phyloP scores from a whole-genome alignment of 2,113 vertebrate genomes.

The Oncorhynchus nerka region DNA sequence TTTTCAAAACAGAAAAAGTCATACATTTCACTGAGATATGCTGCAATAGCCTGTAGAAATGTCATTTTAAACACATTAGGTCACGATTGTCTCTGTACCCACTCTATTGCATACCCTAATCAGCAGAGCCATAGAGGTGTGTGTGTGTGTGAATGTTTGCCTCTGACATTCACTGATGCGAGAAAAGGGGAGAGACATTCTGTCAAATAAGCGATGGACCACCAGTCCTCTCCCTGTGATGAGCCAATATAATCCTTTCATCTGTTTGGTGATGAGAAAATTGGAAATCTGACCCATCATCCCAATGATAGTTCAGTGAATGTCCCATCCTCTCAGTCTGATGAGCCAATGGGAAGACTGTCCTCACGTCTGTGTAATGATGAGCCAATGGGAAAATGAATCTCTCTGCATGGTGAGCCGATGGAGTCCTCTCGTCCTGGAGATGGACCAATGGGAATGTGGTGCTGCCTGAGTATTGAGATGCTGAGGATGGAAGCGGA shows the following conservation, averaged over 20 bases:
- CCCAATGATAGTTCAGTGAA: slow-evolving; percentile 37
- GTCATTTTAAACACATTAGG: too few species aligned
- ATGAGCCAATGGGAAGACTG: slow-evolving; percentile 16
- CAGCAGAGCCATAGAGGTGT: too few species aligned
- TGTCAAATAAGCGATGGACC: slow-evolving; percentile 20
- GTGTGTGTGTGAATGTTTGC: not conserved
- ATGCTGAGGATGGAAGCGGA: slow-evolving; percentile 3
- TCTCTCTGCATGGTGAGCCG: slow-evolving; percentile 31
- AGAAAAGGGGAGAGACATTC: slow-evolving; percentile 9
- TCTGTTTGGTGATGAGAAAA: slow-evolving; percentile 45
- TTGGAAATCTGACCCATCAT: slow-evolving; percentile 30
- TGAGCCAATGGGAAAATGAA: slow-evolving; percentile 29
- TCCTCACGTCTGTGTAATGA: slow-evolving; percentile 31
- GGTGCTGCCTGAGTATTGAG: slow-evolving; percentile 14
- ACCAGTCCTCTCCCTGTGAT: slow-evolving; percentile 27
- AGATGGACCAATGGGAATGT: slow-evolving; percentile 21
- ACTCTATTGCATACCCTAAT: too few species aligned
- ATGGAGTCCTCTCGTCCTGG: not conserved
- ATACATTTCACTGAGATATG: not conserved
- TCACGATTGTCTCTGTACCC: too few species aligned
- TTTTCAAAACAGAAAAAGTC: not conserved
- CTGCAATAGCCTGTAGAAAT: not conserved
- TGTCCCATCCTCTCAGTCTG: slow-evolving; percentile 26
- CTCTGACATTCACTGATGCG: not conserved
- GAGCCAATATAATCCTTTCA: slow-evolving; percentile 38